A percentile compares a stretch with the other conserved stretches of the same genome.
These are phyloP conservation scores for Falcunculus frontatus DNA, from an alignment of 2,113 vertebrate genomes.

Conservation along the genomic window DNA sequence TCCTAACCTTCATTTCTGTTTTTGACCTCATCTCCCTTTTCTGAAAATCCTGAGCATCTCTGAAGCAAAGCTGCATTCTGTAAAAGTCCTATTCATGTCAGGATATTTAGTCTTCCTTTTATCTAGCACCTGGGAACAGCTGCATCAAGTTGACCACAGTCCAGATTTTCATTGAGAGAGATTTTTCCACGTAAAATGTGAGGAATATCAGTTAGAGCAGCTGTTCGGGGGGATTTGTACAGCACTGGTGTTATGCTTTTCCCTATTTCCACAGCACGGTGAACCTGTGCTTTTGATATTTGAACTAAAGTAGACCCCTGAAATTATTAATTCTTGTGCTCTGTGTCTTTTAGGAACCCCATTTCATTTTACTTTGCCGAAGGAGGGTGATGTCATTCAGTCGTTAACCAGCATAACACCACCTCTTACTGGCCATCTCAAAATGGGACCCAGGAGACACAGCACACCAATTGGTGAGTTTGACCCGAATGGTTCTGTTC, in stretches of 20 bases:
- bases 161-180: not conserved
- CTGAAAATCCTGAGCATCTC: not conserved
- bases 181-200: not conserved
- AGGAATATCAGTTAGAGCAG: not conserved
- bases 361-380: slow-evolving; percentile 88
- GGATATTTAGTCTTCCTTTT: not conserved
- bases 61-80: not conserved
- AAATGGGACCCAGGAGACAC: slow-evolving; percentile 89
- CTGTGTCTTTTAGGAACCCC: slow-evolving; percentile 74
- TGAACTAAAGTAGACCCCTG: not conserved
- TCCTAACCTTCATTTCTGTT: not conserved
- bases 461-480: slow-evolving; percentile 96
- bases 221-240: not conserved
- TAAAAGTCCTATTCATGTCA: not conserved
- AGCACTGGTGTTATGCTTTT: not conserved
- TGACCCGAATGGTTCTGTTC: not conserved
- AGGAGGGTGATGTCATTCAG: slow-evolving; percentile 85
- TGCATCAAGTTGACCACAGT: not conserved
- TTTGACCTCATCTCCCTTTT: not conserved
- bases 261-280: not conserved
- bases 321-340: not conserved
- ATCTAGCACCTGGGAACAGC: not conserved
- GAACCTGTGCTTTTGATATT: not conserved
- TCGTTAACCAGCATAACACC: slow-evolving; percentile 80
- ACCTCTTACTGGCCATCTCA: slow-evolving; percentile 83